Conservation (phyloP, 2,113 vertebrate genomes). For the Peromyscus californicus region DNA sequence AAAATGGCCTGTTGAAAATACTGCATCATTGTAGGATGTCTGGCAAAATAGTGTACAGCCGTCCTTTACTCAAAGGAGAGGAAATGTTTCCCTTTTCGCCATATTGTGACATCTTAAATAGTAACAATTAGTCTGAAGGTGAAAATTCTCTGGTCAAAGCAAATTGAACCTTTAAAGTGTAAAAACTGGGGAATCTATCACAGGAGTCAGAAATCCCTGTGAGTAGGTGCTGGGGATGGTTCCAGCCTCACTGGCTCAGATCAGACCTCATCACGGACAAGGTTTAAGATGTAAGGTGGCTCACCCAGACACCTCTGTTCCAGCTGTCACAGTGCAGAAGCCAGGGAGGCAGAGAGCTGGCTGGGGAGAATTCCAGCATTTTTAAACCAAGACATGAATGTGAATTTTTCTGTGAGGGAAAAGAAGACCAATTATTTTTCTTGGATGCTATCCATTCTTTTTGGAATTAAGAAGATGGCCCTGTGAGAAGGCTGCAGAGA, state of each 20-base stretch:
- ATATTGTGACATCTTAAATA: neutral
- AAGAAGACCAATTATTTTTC: constrained; percentile 51
- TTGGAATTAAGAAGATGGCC: constrained; percentile 62
- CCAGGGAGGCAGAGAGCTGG: neutral
- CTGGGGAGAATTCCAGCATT: constrained; percentile 54
- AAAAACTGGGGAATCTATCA: constrained; percentile 54
- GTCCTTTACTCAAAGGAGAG: neutral
- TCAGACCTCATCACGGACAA: constrained; percentile 73
- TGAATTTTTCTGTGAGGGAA: constrained; percentile 70
- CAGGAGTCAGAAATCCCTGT: constrained; percentile 76
- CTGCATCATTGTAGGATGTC: constrained; percentile 39
- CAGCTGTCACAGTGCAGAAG: constrained; percentile 73
- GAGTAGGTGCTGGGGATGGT: constrained; percentile 72
- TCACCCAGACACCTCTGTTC: constrained; percentile 80
- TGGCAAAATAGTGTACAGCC: neutral
- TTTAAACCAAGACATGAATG: constrained; percentile 4
- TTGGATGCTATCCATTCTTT: constrained; percentile 50
- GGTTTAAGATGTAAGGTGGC: constrained; percentile 76
- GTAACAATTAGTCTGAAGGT: constrained; percentile 33
- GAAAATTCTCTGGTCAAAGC: constrained; percentile 26
- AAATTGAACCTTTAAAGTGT: constrained; percentile 55
- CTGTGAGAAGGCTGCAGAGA: constrained; percentile 30
- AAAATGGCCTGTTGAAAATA: constrained; percentile 65
- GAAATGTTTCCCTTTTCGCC: neutral
- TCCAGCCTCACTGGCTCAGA: constrained; percentile 71